These are phyloP conservation scores for Oryzias curvinotus DNA, from an alignment of 2,113 vertebrate genomes.

Conservation along the genomic window DNA sequence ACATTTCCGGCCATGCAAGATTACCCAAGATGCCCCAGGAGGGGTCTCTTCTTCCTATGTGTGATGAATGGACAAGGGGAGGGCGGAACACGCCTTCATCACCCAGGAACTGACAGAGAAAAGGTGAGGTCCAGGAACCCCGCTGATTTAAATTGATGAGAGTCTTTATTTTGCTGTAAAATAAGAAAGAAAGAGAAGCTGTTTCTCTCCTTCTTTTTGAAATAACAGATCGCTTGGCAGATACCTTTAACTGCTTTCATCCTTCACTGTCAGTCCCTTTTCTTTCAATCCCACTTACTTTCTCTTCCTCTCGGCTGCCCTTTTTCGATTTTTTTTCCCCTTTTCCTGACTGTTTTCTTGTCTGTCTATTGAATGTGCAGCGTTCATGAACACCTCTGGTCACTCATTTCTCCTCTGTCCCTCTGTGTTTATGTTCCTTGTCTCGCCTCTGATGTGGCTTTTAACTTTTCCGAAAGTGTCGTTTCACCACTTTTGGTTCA, in stretches of 20 bases:
- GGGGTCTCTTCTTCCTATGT: constrained; percentile 59
- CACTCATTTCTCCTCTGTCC: constrained; percentile 37
- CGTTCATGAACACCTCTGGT: constrained; percentile 57
- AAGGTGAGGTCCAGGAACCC: constrained; percentile 62
- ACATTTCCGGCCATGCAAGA: constrained; percentile 76
- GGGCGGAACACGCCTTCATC: constrained; percentile 40
- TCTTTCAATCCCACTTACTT: constrained; percentile 61
- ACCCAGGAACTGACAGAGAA: constrained; percentile 46
- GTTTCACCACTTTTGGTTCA: constrained; percentile 1
- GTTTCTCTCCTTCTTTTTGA: constrained; percentile 75
- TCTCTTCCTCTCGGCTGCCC: constrained; percentile 45
- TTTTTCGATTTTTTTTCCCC: constrained; percentile 55
- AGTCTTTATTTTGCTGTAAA: constrained; percentile 76
- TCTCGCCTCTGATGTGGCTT: constrained; percentile 26
- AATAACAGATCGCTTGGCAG: constrained; percentile 76
- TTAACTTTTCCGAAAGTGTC: constrained; percentile 25
- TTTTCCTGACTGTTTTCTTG: constrained; percentile 43
- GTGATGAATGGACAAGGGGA: constrained; percentile 70
- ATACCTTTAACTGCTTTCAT: constrained; percentile 78
- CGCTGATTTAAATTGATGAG: constrained; percentile 81
- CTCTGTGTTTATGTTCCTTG: constrained; percentile 18
- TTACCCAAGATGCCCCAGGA: constrained; percentile 76
- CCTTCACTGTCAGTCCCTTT: constrained; percentile 70
- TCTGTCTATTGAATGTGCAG: constrained; percentile 58
- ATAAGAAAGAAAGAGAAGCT: constrained; percentile 59